Evolutionary conservation across 2,888 invertebrate species (phyloP).

Genomic region (Smittia sp.): DNA sequence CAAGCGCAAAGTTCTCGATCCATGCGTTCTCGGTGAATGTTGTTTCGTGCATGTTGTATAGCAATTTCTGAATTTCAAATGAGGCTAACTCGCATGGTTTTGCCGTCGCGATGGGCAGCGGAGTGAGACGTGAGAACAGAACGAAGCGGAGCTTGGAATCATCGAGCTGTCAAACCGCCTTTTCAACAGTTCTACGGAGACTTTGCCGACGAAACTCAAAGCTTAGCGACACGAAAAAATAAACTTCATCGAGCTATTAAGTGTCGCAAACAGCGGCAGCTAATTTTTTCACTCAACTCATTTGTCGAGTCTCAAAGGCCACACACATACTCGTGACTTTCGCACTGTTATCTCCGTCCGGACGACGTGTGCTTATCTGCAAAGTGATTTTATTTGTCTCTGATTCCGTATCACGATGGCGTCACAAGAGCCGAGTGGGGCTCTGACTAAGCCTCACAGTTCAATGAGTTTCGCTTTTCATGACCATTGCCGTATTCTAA

Average conservation of each 20-base stretch:
- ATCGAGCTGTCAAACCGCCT: background rate
- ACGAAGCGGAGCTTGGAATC: background rate
- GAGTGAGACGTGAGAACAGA: background rate
- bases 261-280: background rate
- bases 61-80: background rate
- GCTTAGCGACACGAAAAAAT: too few relatives aligned
- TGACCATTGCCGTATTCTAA: too few relatives aligned
- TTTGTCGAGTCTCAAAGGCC: background rate
- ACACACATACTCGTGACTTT: background rate
- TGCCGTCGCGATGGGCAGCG: background rate
- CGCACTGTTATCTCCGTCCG: background rate
- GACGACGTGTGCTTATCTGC: conserved; percentile 2
- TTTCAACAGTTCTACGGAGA: background rate
- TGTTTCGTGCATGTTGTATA: background rate
- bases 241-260: too few relatives aligned
- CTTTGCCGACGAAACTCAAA: background rate
- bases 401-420: background rate
- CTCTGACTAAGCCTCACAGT: background rate
- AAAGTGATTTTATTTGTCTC: conserved; percentile 2
- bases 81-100: background rate
- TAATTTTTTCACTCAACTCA: background rate
- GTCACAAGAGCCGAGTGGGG: background rate
- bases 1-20: background rate
- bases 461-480: background rate
- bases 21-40: background rate